Conservation (phyloP, 2,113 vertebrate species). For the Mormyrus lacerda region DNA sequence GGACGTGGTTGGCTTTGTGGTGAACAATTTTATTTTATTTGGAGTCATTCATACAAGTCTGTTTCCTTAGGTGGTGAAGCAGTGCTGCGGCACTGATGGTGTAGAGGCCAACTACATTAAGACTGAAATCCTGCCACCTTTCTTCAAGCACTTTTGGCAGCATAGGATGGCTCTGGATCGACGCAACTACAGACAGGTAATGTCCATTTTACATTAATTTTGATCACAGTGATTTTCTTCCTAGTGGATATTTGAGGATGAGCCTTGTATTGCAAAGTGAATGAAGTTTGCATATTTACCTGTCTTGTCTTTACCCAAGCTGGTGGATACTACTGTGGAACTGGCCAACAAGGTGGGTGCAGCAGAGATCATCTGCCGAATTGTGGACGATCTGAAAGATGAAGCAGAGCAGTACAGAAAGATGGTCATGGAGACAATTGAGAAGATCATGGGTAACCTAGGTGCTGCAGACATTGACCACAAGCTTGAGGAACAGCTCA, state of each 20-base stretch:
- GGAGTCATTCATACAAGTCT: not conserved
- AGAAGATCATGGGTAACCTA: constrained; percentile 98
- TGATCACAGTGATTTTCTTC: not conserved
- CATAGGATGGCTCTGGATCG: constrained; percentile 97
- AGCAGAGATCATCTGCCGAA: constrained; percentile 95
- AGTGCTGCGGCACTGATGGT: constrained; percentile 96
- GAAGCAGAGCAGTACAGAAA: constrained; percentile 98
- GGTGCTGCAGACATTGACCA: constrained; percentile 97
- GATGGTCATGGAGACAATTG: constrained; percentile 99
- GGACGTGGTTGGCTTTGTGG: not conserved
- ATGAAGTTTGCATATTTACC: not conserved
- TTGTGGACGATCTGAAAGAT: constrained; percentile 96
- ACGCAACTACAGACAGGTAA: constrained; percentile 96
- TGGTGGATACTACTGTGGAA: constrained; percentile 97
- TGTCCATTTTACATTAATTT: not conserved
- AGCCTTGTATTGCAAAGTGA: not conserved
- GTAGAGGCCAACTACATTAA: constrained; percentile 99
- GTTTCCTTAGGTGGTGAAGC: constrained; percentile 82
- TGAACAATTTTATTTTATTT: not conserved
- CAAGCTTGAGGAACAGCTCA: constrained; percentile 95
- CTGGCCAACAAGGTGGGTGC: constrained; percentile 98
- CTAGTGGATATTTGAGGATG: not conserved
- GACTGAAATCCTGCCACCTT: constrained; percentile 95
- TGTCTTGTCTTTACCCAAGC: constrained; percentile 50
- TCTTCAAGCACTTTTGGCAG: constrained; percentile 99